Conservation (phyloP, 1,140 invertebrate genomes). For the Contarinia nasturtii region DNA sequence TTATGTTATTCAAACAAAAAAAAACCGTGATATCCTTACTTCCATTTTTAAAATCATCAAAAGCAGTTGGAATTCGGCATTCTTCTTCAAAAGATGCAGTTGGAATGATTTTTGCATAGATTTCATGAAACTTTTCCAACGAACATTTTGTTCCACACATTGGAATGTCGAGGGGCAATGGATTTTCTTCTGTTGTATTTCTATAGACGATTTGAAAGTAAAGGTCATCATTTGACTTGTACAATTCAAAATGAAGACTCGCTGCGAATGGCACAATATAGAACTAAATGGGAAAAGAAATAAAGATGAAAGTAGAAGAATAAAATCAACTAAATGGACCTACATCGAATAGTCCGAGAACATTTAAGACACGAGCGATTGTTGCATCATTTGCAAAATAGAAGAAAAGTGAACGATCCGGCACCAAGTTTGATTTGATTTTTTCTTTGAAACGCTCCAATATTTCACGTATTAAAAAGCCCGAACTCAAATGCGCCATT, state of each 20-base stretch:
- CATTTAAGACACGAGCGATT: slow-evolving; percentile 51
- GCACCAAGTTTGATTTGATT: slow-evolving; percentile 17
- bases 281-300: slow-evolving; percentile 9
- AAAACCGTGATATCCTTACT: too few relatives aligned
- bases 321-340: neutral
- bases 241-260: slow-evolving; percentile 52
- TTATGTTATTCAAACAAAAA: too few relatives aligned
- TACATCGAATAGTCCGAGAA: slow-evolving; percentile 49
- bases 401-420: slow-evolving; percentile 42
- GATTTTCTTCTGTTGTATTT: slow-evolving; percentile 31
- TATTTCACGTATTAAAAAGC: slow-evolving; percentile 45
- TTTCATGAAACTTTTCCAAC: slow-evolving; percentile 28
- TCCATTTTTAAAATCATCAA: too few relatives aligned
- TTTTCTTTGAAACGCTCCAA: slow-evolving; percentile 33
- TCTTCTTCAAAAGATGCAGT: slow-evolving; percentile 30
- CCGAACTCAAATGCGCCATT: slow-evolving; percentile 33
- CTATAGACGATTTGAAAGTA: slow-evolving; percentile 36
- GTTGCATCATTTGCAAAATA: slow-evolving; percentile 74
- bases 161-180: slow-evolving; percentile 31
- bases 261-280: slow-evolving; percentile 54
- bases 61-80: slow-evolving; percentile 26
- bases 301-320: neutral
- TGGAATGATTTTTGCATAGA: slow-evolving; percentile 30
- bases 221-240: slow-evolving; percentile 16
- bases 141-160: slow-evolving; percentile 38